Conservation (phyloP, 2,888 invertebrate species). For the Rugalucina vietnamica region DNA sequence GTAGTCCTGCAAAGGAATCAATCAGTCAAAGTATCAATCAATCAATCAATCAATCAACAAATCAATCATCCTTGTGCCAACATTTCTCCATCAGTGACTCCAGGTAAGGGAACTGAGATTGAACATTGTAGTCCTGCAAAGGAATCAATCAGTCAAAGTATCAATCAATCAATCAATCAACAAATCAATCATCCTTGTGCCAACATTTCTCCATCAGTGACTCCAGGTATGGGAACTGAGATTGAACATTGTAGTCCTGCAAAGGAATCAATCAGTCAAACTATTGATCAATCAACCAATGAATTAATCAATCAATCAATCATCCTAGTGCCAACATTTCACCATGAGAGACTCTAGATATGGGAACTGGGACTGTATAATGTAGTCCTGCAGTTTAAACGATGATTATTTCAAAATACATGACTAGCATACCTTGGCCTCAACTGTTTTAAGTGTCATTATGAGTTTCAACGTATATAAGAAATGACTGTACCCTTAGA, state of each 20-base stretch:
- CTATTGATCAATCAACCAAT: background rate
- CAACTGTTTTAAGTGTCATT: too few species aligned
- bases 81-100: background rate
- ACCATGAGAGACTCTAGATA: background rate
- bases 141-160: too few species aligned
- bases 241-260: conserved; percentile 71
- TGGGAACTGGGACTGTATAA: background rate
- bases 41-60: background rate
- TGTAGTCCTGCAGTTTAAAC: background rate
- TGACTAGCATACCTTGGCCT: too few species aligned
- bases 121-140: background rate
- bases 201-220: conserved; percentile 74
- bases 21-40: too few species aligned
- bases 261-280: too few species aligned
- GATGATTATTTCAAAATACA: too few species aligned
- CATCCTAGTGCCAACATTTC: background rate
- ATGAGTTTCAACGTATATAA: too few species aligned
- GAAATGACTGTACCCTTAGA: too few species aligned
- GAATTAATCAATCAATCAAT: background rate
- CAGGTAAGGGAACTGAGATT: background rate
- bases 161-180: too few species aligned
- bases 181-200: conserved; percentile 53
- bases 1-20: conserved; percentile 62
- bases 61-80: background rate
- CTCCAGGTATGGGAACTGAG: conserved; percentile 73